Conservation (phyloP, 2,113 vertebrate species). For the Canis aureus region DNA sequence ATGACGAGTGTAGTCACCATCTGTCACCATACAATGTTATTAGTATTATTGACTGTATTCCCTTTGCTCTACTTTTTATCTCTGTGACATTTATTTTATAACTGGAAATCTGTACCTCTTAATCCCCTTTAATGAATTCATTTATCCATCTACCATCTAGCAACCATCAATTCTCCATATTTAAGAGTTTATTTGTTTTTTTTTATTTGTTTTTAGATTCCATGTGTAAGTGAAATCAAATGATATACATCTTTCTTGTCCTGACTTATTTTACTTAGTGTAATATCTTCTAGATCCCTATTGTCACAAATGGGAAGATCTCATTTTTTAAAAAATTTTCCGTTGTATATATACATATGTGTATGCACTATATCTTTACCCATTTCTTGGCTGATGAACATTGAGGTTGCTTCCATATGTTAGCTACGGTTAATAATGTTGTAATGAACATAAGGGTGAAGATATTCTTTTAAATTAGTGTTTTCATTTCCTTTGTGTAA, state of each 20-base stretch:
- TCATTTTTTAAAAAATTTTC: not conserved
- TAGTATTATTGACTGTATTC: not conserved
- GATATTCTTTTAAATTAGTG: not conserved
- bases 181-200: not conserved
- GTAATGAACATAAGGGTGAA: not conserved
- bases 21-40: not conserved
- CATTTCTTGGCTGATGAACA: not conserved
- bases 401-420: not conserved
- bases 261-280: not conserved
- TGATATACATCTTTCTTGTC: not conserved
- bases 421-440: not conserved
- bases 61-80: not conserved
- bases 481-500: not conserved
- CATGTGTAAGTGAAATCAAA: not conserved
- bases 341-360: not conserved
- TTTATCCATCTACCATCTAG: not conserved
- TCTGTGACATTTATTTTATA: not conserved
- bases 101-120: not conserved
- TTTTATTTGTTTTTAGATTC: not conserved
- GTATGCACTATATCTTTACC: not conserved
- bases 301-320: not conserved
- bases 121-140: not conserved
- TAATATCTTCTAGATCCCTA: not conserved
- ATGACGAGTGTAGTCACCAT: not conserved
- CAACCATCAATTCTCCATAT: not conserved